Conservation (phyloP, 2,888 invertebrate genomes). For the Laothoe populi region DNA sequence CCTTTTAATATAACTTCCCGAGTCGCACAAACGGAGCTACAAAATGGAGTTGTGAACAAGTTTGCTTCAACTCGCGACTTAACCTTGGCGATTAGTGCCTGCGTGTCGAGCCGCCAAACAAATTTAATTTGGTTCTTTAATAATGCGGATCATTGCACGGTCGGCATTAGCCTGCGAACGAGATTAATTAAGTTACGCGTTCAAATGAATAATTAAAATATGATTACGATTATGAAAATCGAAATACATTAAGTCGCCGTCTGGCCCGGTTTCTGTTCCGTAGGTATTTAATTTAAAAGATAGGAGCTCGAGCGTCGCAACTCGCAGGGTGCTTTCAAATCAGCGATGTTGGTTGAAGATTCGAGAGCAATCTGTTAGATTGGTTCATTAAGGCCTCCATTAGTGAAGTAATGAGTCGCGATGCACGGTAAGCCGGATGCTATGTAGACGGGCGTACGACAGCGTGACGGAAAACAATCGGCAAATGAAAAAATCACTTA, state of each 20-base stretch:
- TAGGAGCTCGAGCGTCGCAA: conserved; percentile 46
- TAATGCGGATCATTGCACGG: conserved; percentile 64
- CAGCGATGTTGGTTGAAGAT: conserved; percentile 77
- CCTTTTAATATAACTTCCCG: conserved; percentile 84
- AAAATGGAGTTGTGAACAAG: conserved; percentile 78
- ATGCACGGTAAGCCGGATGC: conserved; percentile 66
- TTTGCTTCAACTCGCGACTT: conserved; percentile 63
- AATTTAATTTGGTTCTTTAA: conserved; percentile 68
- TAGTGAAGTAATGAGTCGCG: conserved; percentile 83
- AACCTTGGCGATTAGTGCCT: conserved; percentile 72
- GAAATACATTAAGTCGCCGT: conserved; percentile 16
- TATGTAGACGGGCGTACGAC: conserved; percentile 53
- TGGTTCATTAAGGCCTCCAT: conserved; percentile 82
- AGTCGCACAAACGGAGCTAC: conserved; percentile 71
- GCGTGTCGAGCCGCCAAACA: conserved; percentile 66
- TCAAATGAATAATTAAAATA: conserved; percentile 24
- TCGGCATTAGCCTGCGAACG: conserved; percentile 37
- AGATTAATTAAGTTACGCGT: conserved; percentile 28
- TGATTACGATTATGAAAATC: conserved; percentile 19
- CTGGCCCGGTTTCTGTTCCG: conserved; percentile 21
- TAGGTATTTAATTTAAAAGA: conserved; percentile 71
- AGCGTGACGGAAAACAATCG: conserved; percentile 16
- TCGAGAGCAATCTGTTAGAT: conserved; percentile 84
- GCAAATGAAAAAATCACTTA: conserved; percentile 16
- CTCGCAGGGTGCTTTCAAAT: conserved; percentile 67